Percentiles rank a stretch among this genome's conserved stretches.
Evolutionary conservation across 2,113 vertebrate species (phyloP).

Genomic region (Chloropsis cyanopogon): DNA sequence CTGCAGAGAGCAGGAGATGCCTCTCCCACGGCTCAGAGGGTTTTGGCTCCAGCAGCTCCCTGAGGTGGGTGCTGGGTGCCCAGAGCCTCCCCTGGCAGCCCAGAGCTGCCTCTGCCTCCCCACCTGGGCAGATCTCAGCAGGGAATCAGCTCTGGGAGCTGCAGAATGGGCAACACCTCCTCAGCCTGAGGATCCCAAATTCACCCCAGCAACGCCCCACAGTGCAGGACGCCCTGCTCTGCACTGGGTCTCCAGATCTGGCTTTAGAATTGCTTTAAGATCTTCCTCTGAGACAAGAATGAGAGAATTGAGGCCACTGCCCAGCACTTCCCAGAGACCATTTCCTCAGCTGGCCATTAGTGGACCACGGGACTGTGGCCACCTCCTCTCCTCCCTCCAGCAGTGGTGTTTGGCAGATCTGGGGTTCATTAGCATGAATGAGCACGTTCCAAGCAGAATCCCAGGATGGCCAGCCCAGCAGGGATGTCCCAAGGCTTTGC

Average conservation of each 20-base stretch:
- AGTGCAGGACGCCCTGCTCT: not conserved
- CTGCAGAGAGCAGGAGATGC: not conserved
- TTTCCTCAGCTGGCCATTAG: not conserved
- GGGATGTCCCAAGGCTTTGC: not conserved
- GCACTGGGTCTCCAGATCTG: not conserved
- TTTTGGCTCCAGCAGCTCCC: not conserved
- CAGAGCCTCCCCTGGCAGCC: not conserved
- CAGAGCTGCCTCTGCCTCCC: not conserved
- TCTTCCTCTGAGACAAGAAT: not conserved
- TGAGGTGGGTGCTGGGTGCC: not conserved
- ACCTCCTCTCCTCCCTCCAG: not conserved
- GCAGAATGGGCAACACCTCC: not conserved
- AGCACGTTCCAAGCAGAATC: not conserved
- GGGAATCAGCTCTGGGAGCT: not conserved
- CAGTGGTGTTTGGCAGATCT: not conserved
- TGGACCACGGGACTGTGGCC: not conserved
- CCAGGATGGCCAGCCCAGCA: not conserved
- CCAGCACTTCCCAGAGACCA: not conserved
- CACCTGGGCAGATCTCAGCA: not conserved
- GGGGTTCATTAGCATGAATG: not conserved
- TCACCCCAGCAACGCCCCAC: accelerated
- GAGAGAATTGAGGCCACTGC: not conserved
- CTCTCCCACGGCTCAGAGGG: not conserved
- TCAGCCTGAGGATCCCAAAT: not conserved
- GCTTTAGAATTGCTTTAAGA: not conserved